Evolutionary conservation across 1,140 invertebrate species (phyloP).

Genomic region (Hyles euphorbiae): DNA sequence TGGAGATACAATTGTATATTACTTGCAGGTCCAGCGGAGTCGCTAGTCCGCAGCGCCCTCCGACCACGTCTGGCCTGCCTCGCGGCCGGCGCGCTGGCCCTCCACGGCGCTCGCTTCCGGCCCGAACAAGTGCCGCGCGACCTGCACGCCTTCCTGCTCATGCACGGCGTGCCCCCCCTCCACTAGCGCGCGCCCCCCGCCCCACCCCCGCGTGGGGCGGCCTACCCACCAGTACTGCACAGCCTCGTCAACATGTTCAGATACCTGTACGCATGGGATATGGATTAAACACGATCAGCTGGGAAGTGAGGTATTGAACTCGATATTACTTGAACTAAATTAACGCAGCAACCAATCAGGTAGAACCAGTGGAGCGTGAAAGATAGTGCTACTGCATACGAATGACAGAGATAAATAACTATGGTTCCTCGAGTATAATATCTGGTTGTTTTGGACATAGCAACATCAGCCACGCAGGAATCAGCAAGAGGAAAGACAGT

Average conservation of each 20-base stretch:
- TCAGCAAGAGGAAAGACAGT: too few species aligned
- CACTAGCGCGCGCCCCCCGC: neutral
- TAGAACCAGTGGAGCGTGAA: too few species aligned
- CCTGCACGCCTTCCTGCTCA: conserved; percentile 62
- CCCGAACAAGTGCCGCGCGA: conserved; percentile 55
- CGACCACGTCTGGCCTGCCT: conserved; percentile 56
- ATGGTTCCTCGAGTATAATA: too few species aligned
- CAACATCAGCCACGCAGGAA: too few species aligned
- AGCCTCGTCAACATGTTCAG: neutral
- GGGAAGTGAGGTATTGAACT: too few species aligned
- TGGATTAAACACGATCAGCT: too few species aligned
- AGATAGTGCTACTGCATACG: too few species aligned
- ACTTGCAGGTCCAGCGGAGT: conserved; percentile 56
- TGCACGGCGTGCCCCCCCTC: conserved; percentile 55
- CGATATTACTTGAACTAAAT: too few species aligned
- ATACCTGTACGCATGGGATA: too few species aligned
- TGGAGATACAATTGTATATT: neutral
- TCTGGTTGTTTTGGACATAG: too few species aligned
- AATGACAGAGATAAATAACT: too few species aligned
- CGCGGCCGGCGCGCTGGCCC: conserved; percentile 53
- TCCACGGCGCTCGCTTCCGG: conserved; percentile 37
- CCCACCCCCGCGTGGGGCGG: neutral
- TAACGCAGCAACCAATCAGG: too few species aligned
- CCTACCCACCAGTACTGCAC: neutral
- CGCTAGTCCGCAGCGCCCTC: conserved; percentile 48